Percentiles rank a stretch among this genome's conserved stretches.
These are phyloP conservation scores for Drosophila cognata DNA, from an alignment of 2,888 invertebrate species.

Conservation along the genomic window DNA sequence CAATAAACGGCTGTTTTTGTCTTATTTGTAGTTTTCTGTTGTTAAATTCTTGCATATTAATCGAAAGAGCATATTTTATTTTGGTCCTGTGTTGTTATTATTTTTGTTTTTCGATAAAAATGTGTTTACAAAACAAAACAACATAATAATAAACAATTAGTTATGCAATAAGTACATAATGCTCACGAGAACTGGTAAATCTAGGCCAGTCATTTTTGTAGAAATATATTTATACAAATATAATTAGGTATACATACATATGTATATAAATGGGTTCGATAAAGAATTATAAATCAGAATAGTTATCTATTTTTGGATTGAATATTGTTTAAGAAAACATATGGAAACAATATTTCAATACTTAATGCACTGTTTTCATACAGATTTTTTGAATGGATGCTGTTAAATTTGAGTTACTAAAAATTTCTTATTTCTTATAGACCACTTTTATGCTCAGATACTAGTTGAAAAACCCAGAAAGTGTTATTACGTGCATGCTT, in stretches of 20 bases:
- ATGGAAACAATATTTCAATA: neutral
- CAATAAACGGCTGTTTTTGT: constrained; percentile 4
- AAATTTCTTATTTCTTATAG: neutral
- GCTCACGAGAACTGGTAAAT: neutral
- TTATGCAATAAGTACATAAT: neutral
- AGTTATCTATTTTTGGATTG: neutral
- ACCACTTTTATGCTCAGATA: neutral
- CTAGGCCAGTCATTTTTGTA: neutral
- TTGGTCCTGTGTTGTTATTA: constrained; percentile 11
- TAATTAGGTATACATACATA: neutral
- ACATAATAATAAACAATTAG: neutral
- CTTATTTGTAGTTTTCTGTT: constrained; percentile 2
- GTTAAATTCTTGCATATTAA: constrained; percentile 11
- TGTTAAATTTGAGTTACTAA: neutral
- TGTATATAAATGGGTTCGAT: neutral
- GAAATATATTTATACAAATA: neutral
- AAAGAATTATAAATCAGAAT: neutral
- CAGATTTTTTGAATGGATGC: neutral
- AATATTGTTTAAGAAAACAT: neutral
- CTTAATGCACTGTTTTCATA: neutral
- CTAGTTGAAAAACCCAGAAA: neutral
- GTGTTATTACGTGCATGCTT: no score
- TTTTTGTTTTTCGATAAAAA: neutral
- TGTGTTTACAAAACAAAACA: neutral
- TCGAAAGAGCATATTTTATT: neutral